phyloP scores from a whole-genome alignment of 2,888 invertebrate genomes.

The Drosophila infuscata region DNA sequence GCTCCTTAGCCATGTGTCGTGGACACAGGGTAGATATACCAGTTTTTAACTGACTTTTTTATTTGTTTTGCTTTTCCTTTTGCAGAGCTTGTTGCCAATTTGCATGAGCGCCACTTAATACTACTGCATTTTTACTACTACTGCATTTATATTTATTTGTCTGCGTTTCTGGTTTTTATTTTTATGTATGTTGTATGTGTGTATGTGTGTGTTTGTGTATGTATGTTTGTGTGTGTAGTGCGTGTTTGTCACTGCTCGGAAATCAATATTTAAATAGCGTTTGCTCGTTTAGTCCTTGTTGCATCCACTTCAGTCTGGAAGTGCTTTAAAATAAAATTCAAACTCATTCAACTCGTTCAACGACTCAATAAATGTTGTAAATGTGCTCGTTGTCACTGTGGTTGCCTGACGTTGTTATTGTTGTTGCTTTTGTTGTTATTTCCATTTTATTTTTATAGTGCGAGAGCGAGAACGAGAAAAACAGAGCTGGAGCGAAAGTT shows the following conservation, averaged over 20 bases:
- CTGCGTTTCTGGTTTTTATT: neutral
- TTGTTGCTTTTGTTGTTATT: conserved; percentile 4
- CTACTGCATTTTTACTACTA: conserved; percentile 7
- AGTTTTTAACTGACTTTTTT: conserved; percentile 53
- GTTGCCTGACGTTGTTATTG: conserved; percentile 41
- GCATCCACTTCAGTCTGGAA: conserved; percentile 44
- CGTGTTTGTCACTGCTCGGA: conserved; percentile 60
- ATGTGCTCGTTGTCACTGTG: conserved; percentile 72
- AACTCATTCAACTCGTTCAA: conserved; percentile 81
- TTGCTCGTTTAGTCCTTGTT: conserved; percentile 70
- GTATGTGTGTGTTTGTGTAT: conserved; percentile 3
- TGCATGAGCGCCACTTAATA: conserved; percentile 28
- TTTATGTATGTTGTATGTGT: neutral
- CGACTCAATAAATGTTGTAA: conserved; percentile 82
- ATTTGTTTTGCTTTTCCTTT: conserved; percentile 11
- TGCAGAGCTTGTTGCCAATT: conserved; percentile 48
- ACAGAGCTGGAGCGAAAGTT: neutral
- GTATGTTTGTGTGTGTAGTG: conserved; percentile 29
- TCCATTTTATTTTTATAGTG: conserved; percentile 69
- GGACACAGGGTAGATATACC: conserved; percentile 37
- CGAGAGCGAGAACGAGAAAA: neutral
- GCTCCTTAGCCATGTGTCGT: neutral
- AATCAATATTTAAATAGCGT: conserved; percentile 79
- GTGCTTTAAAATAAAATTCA: conserved; percentile 78
- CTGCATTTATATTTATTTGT: conserved; percentile 2